phyloP scores from a whole-genome alignment of 2,888 invertebrate species.

The Mellilla xanthometata region DNA sequence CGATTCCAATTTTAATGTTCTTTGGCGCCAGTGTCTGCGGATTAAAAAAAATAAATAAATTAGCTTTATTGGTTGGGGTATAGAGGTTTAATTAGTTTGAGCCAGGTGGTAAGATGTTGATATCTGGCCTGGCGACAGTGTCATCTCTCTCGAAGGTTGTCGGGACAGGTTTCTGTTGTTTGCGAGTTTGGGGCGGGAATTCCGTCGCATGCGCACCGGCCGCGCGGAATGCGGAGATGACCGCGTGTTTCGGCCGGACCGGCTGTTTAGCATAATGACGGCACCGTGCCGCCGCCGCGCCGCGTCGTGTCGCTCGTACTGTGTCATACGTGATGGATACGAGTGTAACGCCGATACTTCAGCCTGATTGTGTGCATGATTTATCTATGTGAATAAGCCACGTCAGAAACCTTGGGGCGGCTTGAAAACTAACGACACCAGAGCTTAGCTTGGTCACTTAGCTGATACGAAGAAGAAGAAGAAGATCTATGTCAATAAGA shows the following conservation, averaged over 20 bases:
- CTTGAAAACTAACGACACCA: too few relatives aligned
- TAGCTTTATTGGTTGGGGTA: constrained; percentile 6
- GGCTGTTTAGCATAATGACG: constrained; percentile 63
- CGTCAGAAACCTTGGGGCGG: too few relatives aligned
- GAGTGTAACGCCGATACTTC: constrained; percentile 16
- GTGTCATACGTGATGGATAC: constrained; percentile 26
- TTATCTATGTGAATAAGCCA: constrained; percentile 41
- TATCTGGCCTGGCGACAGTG: constrained; percentile 31
- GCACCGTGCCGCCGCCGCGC: constrained; percentile 46
- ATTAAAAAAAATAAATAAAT: not conserved
- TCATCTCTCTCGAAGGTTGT: constrained; percentile 37
- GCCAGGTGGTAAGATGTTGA: constrained; percentile 17
- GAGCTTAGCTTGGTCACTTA: too few relatives aligned
- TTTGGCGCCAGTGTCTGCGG: constrained; percentile 31
- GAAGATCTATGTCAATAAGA: too few relatives aligned
- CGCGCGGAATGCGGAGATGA: constrained; percentile 77
- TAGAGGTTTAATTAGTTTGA: constrained; percentile 7
- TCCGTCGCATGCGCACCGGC: constrained; percentile 52
- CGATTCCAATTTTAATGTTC: constrained; percentile 34
- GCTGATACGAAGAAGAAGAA: too few relatives aligned
- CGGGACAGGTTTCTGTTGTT: constrained; percentile 38
- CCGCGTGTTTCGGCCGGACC: constrained; percentile 57
- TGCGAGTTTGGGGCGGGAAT: constrained; percentile 54
- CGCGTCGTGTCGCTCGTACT: too few relatives aligned
- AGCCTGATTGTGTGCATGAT: constrained; percentile 30